Conservation (phyloP, 2,797 vertebrate species). For the Notamacropus eugenii region DNA sequence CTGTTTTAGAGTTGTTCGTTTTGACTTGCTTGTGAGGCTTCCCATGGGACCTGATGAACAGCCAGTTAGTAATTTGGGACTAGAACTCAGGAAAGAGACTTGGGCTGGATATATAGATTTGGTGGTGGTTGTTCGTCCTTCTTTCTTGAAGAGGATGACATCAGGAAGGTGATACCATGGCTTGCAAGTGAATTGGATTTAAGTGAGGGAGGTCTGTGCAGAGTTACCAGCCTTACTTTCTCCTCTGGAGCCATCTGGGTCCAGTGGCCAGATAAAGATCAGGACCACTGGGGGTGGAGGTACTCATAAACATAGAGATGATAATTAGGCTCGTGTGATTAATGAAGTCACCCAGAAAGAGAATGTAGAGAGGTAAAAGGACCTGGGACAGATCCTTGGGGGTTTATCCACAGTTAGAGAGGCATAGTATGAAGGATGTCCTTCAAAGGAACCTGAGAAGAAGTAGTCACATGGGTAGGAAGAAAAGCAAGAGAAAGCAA, state of each 20-base stretch:
- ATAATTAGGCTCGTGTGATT: neutral
- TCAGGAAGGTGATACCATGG: no score
- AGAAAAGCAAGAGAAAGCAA: neutral
- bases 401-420: neutral
- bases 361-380: neutral
- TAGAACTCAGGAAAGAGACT: neutral
- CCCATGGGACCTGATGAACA: neutral
- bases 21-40: neutral
- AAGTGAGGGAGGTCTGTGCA: no score
- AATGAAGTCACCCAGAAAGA: neutral
- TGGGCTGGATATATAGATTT: neutral
- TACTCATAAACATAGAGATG: neutral
- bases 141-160: no score
- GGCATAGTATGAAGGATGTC: neutral
- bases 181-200: no score
- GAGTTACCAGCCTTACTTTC: no score
- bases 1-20: neutral
- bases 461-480: neutral
- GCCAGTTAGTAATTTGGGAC: neutral
- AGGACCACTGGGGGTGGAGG: no score
- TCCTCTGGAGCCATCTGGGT: no score
- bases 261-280: no score
- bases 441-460: neutral
- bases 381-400: neutral
- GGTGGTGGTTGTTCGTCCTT: no score